These are phyloP conservation scores for Drosophila grimshawi DNA, from an alignment of 1,140 invertebrate genomes.

Conservation along the genomic window DNA sequence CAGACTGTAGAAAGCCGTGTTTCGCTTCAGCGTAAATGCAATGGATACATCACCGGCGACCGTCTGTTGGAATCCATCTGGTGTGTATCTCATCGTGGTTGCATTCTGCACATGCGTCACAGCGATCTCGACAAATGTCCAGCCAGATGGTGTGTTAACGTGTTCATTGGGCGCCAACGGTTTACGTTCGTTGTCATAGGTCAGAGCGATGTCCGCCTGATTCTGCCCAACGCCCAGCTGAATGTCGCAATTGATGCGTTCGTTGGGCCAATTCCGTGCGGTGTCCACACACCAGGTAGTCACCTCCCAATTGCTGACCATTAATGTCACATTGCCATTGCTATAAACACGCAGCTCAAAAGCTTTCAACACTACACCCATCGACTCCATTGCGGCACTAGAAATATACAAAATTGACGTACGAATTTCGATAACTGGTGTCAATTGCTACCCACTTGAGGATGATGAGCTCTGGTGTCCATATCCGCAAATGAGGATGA, in stretches of 20 bases:
- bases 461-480: constrained; percentile 62
- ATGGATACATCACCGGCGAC: constrained; percentile 71
- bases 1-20: constrained; percentile 60
- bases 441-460: constrained; percentile 54
- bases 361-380: constrained; percentile 17
- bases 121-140: constrained; percentile 61
- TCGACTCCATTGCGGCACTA: constrained; percentile 54
- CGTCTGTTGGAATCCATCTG: constrained; percentile 46
- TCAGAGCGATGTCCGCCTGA: constrained; percentile 36
- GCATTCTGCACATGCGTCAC: constrained; percentile 52
- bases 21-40: constrained; percentile 59
- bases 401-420: background rate
- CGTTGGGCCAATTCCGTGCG: constrained; percentile 73
- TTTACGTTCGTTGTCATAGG: constrained; percentile 42
- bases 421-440: background rate
- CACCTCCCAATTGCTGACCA: constrained; percentile 54
- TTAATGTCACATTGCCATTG: constrained; percentile 65
- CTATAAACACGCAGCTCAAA: constrained; percentile 54
- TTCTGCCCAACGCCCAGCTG: constrained; percentile 56
- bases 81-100: constrained; percentile 39
- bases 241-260: constrained; percentile 64
- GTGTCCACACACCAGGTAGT: constrained; percentile 71
- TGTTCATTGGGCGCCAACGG: constrained; percentile 59
- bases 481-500: constrained; percentile 52
- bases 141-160: constrained; percentile 69